These are phyloP conservation scores for Cossypha heuglini DNA, from an alignment of 2,797 vertebrate genomes.

Conservation along the genomic window DNA sequence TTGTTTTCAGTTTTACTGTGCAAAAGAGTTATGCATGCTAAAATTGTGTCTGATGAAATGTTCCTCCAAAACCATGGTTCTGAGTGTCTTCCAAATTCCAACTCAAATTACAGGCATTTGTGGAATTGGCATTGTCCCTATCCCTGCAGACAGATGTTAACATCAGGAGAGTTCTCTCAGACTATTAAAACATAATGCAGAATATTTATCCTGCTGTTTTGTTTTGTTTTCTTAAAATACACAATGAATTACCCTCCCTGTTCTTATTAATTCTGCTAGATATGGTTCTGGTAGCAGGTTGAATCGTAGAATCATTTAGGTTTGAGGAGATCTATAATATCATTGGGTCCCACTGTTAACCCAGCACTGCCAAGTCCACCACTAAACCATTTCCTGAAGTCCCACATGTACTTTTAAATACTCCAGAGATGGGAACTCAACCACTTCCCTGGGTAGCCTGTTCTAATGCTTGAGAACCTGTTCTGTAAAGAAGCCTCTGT, in stretches of 20 bases:
- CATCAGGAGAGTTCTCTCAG: neutral
- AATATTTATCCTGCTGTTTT: neutral
- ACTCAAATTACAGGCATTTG: slow-evolving; percentile 52
- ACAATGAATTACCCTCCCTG: neutral
- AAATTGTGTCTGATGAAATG: slow-evolving; percentile 35
- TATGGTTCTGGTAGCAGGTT: neutral
- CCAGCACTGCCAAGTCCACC: neutral
- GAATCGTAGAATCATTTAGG: neutral
- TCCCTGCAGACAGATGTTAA: slow-evolving; percentile 25
- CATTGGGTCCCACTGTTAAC: too few species aligned
- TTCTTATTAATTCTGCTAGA: neutral
- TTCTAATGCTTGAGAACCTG: neutral
- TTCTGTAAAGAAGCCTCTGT: neutral
- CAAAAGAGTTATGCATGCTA: slow-evolving; percentile 14
- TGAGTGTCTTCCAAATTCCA: slow-evolving; percentile 12
- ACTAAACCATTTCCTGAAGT: neutral
- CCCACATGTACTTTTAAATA: neutral
- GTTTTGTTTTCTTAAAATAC: neutral
- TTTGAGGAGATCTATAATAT: neutral
- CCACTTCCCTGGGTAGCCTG: neutral
- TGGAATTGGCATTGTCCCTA: neutral
- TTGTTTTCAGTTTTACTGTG: slow-evolving; percentile 57
- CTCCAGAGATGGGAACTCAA: neutral
- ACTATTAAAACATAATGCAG: neutral
- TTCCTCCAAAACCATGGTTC: neutral